Evolutionary conservation across 2,888 invertebrate genomes (phyloP).

Genomic region (Gonocerus acuteangulatus): DNA sequence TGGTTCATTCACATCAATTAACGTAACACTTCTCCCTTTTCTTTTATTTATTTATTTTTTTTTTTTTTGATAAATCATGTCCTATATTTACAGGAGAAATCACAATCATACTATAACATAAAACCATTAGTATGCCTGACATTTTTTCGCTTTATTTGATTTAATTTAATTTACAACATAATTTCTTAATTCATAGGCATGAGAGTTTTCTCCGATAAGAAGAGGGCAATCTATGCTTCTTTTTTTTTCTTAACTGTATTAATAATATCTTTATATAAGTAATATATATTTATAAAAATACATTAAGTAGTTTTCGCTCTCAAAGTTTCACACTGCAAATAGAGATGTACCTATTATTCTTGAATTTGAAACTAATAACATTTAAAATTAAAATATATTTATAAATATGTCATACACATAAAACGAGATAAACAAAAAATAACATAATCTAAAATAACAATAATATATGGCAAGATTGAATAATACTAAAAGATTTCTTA

Average conservation of each 20-base stretch:
- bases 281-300: slow-evolving; percentile 23
- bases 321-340: slow-evolving; percentile 2
- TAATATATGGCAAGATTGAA: slow-evolving; percentile 23
- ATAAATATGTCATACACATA: neutral
- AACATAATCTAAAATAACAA: slow-evolving; percentile 8
- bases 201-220: too few species aligned
- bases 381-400: slow-evolving; percentile 15
- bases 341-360: slow-evolving; percentile 1
- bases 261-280: slow-evolving; percentile 13
- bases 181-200: too few species aligned
- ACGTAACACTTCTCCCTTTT: neutral
- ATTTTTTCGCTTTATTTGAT: too few species aligned
- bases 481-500: slow-evolving; percentile 14
- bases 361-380: slow-evolving; percentile 9
- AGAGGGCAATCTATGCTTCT: too few species aligned
- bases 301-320: slow-evolving; percentile 24
- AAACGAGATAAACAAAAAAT: slow-evolving; percentile 4
- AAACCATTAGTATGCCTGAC: too few species aligned
- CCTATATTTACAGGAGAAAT: neutral
- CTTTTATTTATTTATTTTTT: neutral
- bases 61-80: too few species aligned
- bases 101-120: neutral
- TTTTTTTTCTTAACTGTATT: neutral
- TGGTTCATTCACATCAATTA: neutral
- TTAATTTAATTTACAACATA: too few species aligned